Percentiles rank a stretch among this genome's conserved stretches.
Conservation (phyloP, 2,113 vertebrate genomes). For the Nymphicus hollandicus region DNA sequence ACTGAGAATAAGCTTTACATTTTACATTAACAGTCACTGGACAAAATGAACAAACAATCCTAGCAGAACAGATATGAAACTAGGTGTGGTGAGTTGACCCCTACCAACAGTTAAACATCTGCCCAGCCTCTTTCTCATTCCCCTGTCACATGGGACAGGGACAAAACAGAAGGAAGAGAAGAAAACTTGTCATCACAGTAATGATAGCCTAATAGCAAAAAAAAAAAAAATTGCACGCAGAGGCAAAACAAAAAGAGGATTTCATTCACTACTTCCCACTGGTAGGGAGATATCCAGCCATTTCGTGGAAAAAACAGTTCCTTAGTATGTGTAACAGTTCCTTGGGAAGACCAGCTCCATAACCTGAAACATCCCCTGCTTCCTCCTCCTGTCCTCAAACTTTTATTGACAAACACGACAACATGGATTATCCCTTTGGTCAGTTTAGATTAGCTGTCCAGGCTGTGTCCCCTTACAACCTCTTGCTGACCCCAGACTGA, state of each 20-base stretch:
- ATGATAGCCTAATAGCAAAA: background rate
- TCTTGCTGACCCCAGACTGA: rapidly evolving
- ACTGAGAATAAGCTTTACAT: background rate
- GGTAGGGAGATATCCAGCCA: background rate
- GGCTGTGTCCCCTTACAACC: background rate
- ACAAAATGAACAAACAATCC: background rate
- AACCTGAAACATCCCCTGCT: background rate
- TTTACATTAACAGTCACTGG: background rate
- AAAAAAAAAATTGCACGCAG: background rate
- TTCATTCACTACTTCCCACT: background rate
- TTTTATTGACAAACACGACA: background rate
- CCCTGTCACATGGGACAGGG: rapidly evolving
- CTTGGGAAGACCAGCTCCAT: background rate
- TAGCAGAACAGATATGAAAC: background rate
- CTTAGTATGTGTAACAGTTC: rapidly evolving
- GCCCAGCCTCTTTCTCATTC: background rate
- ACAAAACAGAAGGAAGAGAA: background rate
- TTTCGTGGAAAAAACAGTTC: background rate
- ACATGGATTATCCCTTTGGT: background rate
- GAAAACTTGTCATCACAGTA: background rate
- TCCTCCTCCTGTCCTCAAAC: background rate
- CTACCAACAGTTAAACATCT: background rate
- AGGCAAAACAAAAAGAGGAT: background rate
- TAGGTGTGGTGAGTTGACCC: background rate
- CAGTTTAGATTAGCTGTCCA: background rate